Percentiles rank a stretch among this genome's conserved stretches.
Evolutionary conservation across 1,140 invertebrate genomes (phyloP).

Genomic region (Neuroterus valhalla): DNA sequence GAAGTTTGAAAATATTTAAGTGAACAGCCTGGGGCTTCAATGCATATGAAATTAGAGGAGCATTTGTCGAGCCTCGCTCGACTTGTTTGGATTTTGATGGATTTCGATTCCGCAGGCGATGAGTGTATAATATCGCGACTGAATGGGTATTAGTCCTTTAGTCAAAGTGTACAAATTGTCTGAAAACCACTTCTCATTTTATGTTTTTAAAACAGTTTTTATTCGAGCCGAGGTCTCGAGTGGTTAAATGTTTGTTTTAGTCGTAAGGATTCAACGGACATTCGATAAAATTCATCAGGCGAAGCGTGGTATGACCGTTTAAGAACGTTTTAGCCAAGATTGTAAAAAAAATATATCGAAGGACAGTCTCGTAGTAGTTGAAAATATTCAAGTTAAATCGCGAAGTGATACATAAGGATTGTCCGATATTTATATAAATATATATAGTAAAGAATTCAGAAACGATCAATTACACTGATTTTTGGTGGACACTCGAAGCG

Average conservation of each 20-base stretch:
- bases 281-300: neutral
- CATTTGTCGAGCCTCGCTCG: constrained; percentile 25
- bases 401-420: constrained; percentile 46
- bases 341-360: constrained; percentile 32
- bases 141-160: constrained; percentile 4
- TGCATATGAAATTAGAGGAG: constrained; percentile 27
- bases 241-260: constrained; percentile 37
- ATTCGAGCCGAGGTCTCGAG: constrained; percentile 13
- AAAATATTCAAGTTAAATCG: constrained; percentile 45
- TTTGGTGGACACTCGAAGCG: constrained; percentile 17
- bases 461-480: constrained; percentile 30
- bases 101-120: neutral
- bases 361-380: constrained; percentile 36
- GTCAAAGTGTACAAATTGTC: constrained; percentile 20
- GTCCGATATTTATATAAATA: constrained; percentile 57
- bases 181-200: constrained; percentile 5
- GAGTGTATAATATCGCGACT: constrained; percentile 3
- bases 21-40: constrained; percentile 23
- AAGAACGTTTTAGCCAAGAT: neutral
- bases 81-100: neutral
- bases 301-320: constrained; percentile 22
- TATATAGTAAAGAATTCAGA: constrained; percentile 43
- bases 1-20: constrained; percentile 1
- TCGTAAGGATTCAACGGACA: constrained; percentile 35
- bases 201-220: constrained; percentile 31